A percentile compares a stretch with the other conserved stretches of the same genome.
Conservation (phyloP, 2,113 vertebrate genomes). For the Brachionichthys hirsutus region DNA sequence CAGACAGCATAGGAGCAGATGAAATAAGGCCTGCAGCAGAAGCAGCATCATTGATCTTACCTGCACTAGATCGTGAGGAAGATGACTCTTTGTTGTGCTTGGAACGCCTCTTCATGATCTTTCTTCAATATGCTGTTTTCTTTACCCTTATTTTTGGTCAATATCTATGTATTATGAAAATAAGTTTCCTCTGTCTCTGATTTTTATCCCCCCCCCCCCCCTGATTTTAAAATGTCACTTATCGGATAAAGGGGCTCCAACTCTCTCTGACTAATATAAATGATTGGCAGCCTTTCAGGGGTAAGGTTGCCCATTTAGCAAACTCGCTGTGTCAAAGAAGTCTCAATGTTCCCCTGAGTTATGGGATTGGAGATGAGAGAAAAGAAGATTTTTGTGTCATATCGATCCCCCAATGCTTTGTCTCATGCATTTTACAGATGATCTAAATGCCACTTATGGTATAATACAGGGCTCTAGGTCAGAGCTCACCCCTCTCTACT, state of each 20-base stretch:
- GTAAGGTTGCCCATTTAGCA: slow-evolving; percentile 68
- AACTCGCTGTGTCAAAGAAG: slow-evolving; percentile 60
- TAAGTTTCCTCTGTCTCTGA: slow-evolving; percentile 36
- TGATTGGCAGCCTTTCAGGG: slow-evolving; percentile 68
- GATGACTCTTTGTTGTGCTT: slow-evolving; percentile 43
- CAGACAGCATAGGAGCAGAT: slow-evolving; percentile 23
- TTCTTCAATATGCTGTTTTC: slow-evolving; percentile 61
- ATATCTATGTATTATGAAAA: slow-evolving; percentile 56
- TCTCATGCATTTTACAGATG: slow-evolving; percentile 78
- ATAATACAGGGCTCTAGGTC: slow-evolving; percentile 62
- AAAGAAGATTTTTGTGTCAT: slow-evolving; percentile 66
- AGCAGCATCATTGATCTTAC: slow-evolving; percentile 45
- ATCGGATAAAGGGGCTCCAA: slow-evolving; percentile 38
- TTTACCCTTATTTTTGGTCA: slow-evolving; percentile 51
- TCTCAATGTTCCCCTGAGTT: slow-evolving; percentile 45
- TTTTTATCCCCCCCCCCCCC: slow-evolving; percentile 12
- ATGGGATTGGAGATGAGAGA: slow-evolving; percentile 60
- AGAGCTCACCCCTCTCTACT: slow-evolving; percentile 44
- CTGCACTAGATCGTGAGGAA: slow-evolving; percentile 24
- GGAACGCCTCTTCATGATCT: slow-evolving; percentile 50
- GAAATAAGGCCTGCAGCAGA: slow-evolving; percentile 38
- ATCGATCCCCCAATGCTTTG: slow-evolving; percentile 67
- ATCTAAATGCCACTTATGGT: slow-evolving; percentile 70
- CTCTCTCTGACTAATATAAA: slow-evolving; percentile 61
- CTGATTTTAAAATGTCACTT: slow-evolving; percentile 61